A percentile compares a stretch with the other conserved stretches of the same genome.
Evolutionary conservation across 2,797 vertebrate genomes (phyloP).

Genomic region (Antennarius maculatus): DNA sequence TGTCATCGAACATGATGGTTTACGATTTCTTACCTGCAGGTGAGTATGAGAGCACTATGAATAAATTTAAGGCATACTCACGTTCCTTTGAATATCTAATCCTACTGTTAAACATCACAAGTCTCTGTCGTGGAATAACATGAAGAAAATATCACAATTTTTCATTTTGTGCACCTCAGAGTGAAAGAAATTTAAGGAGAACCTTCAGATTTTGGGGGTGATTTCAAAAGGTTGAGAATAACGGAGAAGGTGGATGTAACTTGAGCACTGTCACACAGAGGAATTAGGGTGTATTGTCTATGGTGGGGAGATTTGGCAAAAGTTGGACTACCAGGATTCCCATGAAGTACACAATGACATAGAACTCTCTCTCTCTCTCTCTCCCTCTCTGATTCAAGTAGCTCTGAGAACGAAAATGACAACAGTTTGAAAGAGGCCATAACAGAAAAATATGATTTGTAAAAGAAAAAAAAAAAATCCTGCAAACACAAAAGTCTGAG

Average conservation of each 20-base stretch:
- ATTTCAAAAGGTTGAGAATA: slow-evolving; percentile 12
- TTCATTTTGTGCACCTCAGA: slow-evolving; percentile 11
- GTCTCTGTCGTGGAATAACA: neutral
- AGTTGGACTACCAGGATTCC: slow-evolving; percentile 38
- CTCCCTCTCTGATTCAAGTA: no score
- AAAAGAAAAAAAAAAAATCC: no score
- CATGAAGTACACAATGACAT: slow-evolving; percentile 45
- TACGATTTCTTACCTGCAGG: neutral
- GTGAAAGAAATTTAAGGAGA: neutral
- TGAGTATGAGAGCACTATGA: neutral
- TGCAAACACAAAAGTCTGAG: no score
- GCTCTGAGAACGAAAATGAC: no score
- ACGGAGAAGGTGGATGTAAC: slow-evolving; percentile 43
- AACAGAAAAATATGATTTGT: no score
- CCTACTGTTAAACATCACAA: neutral
- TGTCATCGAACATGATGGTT: no score
- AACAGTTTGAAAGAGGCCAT: no score
- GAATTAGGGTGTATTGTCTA: slow-evolving; percentile 23
- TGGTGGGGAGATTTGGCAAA: slow-evolving; percentile 44
- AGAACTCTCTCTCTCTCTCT: slow-evolving; percentile 1
- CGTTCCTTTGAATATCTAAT: neutral
- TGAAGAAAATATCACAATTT: neutral
- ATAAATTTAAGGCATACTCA: neutral
- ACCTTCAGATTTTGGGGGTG: neutral
- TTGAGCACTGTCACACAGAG: slow-evolving; percentile 31